These are phyloP conservation scores for Tetheella fluctuosa DNA, from an alignment of 2,888 invertebrate species.

Conservation along the genomic window DNA sequence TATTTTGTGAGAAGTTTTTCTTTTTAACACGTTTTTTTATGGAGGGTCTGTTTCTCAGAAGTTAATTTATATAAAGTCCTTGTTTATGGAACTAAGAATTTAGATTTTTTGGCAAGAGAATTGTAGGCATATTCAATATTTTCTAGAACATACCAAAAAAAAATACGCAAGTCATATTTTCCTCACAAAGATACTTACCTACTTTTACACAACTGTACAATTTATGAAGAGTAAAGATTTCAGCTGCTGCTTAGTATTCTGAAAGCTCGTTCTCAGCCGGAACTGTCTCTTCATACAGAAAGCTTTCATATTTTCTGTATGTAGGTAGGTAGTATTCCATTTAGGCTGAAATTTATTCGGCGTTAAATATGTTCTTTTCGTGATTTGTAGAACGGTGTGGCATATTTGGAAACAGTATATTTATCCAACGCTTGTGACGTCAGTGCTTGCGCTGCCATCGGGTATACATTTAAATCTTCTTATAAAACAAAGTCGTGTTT, in stretches of 20 bases:
- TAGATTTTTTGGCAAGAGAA: no score
- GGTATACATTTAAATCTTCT: no score
- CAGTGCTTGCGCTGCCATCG: no score
- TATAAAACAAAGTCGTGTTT: no score
- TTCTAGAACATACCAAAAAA: not conserved
- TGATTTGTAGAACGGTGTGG: not conserved
- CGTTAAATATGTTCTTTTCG: not conserved
- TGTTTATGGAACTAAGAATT: no score
- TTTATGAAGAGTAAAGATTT: constrained; percentile 10
- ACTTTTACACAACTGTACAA: not conserved
- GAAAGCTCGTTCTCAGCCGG: constrained; percentile 24
- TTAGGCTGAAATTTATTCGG: not conserved
- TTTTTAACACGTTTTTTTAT: no score
- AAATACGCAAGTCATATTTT: not conserved
- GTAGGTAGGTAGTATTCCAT: not conserved
- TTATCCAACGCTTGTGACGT: no score
- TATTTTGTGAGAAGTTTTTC: not conserved
- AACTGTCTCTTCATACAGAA: constrained; percentile 39
- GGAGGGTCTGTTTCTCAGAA: not conserved
- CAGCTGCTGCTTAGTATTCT: constrained; percentile 44
- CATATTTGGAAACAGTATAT: no score
- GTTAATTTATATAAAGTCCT: not conserved
- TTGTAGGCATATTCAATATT: no score
- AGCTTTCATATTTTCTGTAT: constrained; percentile 35
- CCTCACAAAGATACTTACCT: not conserved